Evolutionary conservation across 2,888 invertebrate genomes (phyloP).

Genomic region (Graphium colonna): DNA sequence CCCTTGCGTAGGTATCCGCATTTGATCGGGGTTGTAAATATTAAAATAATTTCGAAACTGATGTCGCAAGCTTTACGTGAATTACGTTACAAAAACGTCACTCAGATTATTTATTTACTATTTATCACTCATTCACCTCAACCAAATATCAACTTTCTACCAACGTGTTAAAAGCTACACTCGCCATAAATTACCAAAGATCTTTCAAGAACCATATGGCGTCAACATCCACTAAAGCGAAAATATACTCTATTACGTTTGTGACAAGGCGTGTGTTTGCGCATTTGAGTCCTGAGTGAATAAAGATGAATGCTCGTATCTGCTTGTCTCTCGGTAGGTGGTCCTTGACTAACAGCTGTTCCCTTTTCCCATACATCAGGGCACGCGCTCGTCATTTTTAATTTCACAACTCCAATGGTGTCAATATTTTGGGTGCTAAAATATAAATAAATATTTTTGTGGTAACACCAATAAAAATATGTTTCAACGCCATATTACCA

Average conservation of each 20-base stretch:
- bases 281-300: slow-evolving; percentile 39
- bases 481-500: too few relatives aligned
- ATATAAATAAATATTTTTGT: too few relatives aligned
- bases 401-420: slow-evolving; percentile 58
- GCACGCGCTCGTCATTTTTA: slow-evolving; percentile 54
- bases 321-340: slow-evolving; percentile 66
- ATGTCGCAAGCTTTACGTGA: slow-evolving; percentile 29
- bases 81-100: slow-evolving; percentile 45
- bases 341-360: slow-evolving; percentile 72
- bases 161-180: slow-evolving; percentile 44
- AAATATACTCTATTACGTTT: slow-evolving; percentile 26
- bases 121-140: slow-evolving; percentile 48
- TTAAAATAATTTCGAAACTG: slow-evolving; percentile 35
- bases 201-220: slow-evolving; percentile 34
- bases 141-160: slow-evolving; percentile 48
- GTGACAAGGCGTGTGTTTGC: slow-evolving; percentile 12
- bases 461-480: too few relatives aligned
- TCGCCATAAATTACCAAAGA: slow-evolving; percentile 56
- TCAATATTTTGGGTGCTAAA: too few relatives aligned
- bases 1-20: slow-evolving; percentile 6
- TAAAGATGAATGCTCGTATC: slow-evolving; percentile 73
- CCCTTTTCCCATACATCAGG: slow-evolving; percentile 48
- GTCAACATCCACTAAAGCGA: slow-evolving; percentile 6
- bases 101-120: slow-evolving; percentile 47
- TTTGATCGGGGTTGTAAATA: slow-evolving; percentile 19